Percentiles rank a stretch among this genome's conserved stretches.
These are phyloP conservation scores for Henicopernis longicauda DNA, from an alignment of 2,113 vertebrate species.

Conservation along the genomic window DNA sequence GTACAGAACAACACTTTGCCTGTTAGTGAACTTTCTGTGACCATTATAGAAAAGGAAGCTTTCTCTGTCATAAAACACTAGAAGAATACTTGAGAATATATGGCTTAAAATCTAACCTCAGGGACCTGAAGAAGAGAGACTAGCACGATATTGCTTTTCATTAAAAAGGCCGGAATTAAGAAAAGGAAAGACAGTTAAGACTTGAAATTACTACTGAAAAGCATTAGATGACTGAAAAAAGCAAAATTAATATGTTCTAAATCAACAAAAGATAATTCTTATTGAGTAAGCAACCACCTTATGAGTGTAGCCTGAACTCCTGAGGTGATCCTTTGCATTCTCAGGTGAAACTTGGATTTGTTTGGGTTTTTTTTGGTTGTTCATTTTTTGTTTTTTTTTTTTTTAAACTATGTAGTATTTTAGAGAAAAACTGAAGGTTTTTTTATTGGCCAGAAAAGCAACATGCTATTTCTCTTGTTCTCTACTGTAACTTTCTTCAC, in stretches of 20 bases:
- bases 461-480: background rate
- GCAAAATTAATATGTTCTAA: background rate
- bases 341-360: background rate
- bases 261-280: background rate
- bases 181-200: background rate
- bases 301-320: background rate
- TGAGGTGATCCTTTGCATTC: background rate
- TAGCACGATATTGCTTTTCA: background rate
- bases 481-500: background rate
- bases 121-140: background rate
- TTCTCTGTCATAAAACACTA: background rate
- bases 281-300: background rate
- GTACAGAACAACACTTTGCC: background rate
- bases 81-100: background rate
- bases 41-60: background rate
- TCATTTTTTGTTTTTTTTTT: background rate
- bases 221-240: background rate
- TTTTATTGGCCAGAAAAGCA: background rate
- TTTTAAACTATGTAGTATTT: background rate
- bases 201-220: background rate
- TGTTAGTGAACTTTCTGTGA: background rate
- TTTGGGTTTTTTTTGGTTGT: no score
- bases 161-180: accelerated
- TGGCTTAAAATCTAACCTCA: background rate
- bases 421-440: background rate